phyloP scores from a whole-genome alignment of 2,113 vertebrate species.

The Fulmarus glacialis region DNA sequence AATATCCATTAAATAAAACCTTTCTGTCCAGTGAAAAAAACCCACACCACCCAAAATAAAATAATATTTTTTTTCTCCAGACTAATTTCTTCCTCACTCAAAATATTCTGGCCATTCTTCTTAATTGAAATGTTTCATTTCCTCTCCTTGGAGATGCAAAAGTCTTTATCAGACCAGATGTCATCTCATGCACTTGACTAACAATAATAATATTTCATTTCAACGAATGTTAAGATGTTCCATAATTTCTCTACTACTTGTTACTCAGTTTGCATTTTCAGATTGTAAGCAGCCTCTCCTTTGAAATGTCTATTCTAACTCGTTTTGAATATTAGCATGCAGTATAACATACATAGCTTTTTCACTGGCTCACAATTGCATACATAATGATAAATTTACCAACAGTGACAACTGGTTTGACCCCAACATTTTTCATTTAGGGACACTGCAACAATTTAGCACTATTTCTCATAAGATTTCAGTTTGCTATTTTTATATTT shows the following conservation, averaged over 20 bases:
- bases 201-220: conserved; percentile 15
- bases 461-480: neutral
- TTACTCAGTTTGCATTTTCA: neutral
- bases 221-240: conserved; percentile 3
- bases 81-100: neutral
- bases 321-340: neutral
- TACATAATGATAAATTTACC: conserved; percentile 16
- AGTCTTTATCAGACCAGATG: conserved; percentile 34
- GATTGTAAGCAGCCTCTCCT: neutral
- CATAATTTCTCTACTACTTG: conserved; percentile 3
- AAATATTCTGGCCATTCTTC: conserved; percentile 30
- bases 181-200: conserved; percentile 39
- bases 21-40: neutral
- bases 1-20: conserved; percentile 3
- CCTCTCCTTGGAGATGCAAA: conserved; percentile 18
- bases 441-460: neutral
- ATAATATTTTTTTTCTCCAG: neutral
- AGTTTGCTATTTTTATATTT: neutral
- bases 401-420: conserved; percentile 15
- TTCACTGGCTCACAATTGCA: neutral
- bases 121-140: conserved; percentile 34
- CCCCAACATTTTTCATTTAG: neutral
- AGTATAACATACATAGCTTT: neutral
- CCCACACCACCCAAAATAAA: neutral
- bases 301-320: neutral